Evolutionary conservation across 1,140 invertebrate species (phyloP).

Genomic region (Archivesica marissinica): DNA sequence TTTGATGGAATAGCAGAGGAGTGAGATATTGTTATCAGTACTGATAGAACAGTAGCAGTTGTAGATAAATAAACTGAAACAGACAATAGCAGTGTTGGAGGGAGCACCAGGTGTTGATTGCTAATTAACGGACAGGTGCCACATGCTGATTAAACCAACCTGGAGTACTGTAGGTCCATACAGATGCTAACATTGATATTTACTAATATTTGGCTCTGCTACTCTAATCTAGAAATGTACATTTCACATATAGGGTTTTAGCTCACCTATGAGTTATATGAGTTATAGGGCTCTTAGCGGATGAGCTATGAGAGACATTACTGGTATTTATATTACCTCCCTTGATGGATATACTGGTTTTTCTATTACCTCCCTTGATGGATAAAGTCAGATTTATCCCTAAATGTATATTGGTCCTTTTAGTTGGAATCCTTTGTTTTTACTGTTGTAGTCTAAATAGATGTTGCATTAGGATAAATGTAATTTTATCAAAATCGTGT

Average conservation of each 20-base stretch:
- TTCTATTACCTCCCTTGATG: no score
- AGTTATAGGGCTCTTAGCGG: neutral
- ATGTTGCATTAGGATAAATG: no score
- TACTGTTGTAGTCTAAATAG: no score
- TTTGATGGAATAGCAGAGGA: neutral
- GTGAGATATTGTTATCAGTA: neutral
- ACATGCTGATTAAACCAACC: neutral
- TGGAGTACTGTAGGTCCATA: neutral
- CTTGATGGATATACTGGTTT: no score
- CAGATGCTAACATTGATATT: neutral
- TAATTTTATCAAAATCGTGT: no score
- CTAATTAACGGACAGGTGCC: conserved; percentile 39
- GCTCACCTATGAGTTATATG: neutral
- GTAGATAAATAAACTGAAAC: neutral
- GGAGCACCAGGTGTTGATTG: conserved; percentile 34
- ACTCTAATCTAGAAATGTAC: neutral
- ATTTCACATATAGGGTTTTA: no score
- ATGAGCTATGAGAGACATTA: neutral
- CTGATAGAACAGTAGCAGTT: conserved; percentile 6
- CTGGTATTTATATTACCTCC: neutral
- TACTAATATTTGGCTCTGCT: neutral
- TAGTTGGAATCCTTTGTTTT: no score
- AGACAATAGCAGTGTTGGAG: neutral
- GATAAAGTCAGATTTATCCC: no score
- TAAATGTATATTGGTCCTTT: no score